Evolutionary conservation across 2,113 vertebrate genomes (phyloP).

Genomic region (Panthera leo): DNA sequence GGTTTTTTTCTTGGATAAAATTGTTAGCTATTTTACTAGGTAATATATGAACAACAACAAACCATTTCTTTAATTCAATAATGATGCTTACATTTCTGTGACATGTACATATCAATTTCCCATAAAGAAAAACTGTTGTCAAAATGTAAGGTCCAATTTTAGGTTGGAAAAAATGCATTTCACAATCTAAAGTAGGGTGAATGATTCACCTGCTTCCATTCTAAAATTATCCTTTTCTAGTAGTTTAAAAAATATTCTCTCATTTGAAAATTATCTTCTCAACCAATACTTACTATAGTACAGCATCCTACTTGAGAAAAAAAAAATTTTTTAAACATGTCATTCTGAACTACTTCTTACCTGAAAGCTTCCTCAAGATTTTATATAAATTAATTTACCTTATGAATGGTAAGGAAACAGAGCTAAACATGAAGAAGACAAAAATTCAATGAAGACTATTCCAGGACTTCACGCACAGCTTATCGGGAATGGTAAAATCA

Average conservation of each 20-base stretch:
- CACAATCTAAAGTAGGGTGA: neutral
- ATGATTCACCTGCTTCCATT: neutral
- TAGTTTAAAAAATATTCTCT: constrained; percentile 33
- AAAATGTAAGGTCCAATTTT: constrained; percentile 31
- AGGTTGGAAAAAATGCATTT: neutral
- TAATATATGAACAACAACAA: constrained; percentile 22
- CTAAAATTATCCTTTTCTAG: neutral
- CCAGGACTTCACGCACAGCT: constrained; percentile 1
- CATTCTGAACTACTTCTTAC: constrained; percentile 58
- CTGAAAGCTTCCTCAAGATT: constrained; percentile 50
- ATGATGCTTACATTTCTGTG: neutral
- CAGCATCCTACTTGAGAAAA: neutral
- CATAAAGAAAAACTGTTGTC: constrained; percentile 40
- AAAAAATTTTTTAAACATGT: neutral
- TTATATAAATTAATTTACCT: constrained; percentile 34
- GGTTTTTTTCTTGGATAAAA: constrained; percentile 9
- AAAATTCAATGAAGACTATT: constrained; percentile 44
- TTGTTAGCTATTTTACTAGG: neutral
- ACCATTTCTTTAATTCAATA: constrained; percentile 11
- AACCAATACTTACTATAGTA: neutral
- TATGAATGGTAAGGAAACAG: constrained; percentile 30
- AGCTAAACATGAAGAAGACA: neutral
- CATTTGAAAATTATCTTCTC: constrained; percentile 20
- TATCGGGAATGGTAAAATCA: constrained; percentile 27
- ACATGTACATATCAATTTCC: neutral